Evolutionary conservation across 1,140 invertebrate genomes (phyloP).

Genomic region (Zaprionus africanus): DNA sequence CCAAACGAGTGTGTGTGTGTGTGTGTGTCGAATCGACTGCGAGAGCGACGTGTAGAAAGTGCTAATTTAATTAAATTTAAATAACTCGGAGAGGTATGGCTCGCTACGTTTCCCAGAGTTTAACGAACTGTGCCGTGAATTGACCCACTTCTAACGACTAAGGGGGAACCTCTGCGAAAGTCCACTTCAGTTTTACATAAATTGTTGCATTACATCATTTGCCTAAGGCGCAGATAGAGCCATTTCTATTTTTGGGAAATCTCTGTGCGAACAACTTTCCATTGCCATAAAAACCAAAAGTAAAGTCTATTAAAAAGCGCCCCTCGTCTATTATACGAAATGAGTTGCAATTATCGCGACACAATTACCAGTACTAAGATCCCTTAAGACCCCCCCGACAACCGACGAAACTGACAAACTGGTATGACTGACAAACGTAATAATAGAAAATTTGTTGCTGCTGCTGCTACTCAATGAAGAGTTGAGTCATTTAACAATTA

Average conservation of each 20-base stretch:
- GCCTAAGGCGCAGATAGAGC: slow-evolving; percentile 8
- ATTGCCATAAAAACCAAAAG: slow-evolving; percentile 20
- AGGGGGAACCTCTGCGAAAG: not conserved
- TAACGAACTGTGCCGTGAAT: slow-evolving; percentile 33
- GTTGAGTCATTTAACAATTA: slow-evolving; percentile 26
- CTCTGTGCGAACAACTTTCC: slow-evolving; percentile 22
- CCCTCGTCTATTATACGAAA: slow-evolving; percentile 59
- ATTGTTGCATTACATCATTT: slow-evolving; percentile 1
- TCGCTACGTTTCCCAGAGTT: slow-evolving; percentile 26
- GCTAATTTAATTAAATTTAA: slow-evolving; percentile 75
- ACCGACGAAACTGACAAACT: too few relatives aligned
- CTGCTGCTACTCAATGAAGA: slow-evolving; percentile 12
- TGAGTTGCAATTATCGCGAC: slow-evolving; percentile 62
- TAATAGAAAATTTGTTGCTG: slow-evolving; percentile 58
- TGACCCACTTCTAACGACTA: slow-evolving; percentile 33
- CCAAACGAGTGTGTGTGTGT: not conserved
- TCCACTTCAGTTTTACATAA: not conserved
- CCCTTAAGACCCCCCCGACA: slow-evolving; percentile 28
- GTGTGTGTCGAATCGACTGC: not conserved
- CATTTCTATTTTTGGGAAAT: slow-evolving; percentile 15
- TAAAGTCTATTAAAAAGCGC: slow-evolving; percentile 35
- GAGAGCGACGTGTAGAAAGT: slow-evolving; percentile 64
- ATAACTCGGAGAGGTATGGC: slow-evolving; percentile 56
- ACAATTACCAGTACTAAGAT: slow-evolving; percentile 44
- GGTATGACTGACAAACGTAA: slow-evolving; percentile 60